Evolutionary conservation across 2,113 vertebrate genomes (phyloP).

Genomic region (Galemys pyrenaicus): DNA sequence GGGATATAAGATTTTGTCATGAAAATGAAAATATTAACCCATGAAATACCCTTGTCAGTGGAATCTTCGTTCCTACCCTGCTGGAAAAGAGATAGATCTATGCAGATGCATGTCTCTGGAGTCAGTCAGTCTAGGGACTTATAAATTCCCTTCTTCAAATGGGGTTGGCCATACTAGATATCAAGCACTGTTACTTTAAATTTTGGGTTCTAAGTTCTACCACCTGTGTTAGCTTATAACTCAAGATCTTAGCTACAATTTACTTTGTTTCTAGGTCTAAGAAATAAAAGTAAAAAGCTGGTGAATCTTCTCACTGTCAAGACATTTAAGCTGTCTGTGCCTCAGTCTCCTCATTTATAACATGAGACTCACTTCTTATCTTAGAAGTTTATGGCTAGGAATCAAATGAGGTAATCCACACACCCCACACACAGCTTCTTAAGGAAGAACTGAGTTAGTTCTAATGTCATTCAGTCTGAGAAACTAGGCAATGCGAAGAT

Average conservation of each 20-base stretch:
- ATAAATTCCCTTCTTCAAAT: not conserved
- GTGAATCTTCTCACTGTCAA: not conserved
- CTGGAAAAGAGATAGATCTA: not conserved
- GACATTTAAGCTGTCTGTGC: not conserved
- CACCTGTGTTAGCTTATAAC: not conserved
- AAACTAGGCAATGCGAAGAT: not conserved
- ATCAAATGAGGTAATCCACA: not conserved
- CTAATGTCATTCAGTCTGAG: not conserved
- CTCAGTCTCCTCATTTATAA: not conserved
- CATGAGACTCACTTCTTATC: not conserved
- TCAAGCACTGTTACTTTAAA: not conserved
- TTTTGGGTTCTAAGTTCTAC: not conserved
- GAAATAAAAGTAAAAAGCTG: not conserved
- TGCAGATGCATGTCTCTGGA: not conserved
- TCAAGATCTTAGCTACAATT: not conserved
- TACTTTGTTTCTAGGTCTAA: not conserved
- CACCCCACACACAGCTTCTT: not conserved
- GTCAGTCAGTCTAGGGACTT: not conserved
- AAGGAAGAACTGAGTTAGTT: not conserved
- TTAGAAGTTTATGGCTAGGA: not conserved
- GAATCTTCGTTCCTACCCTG: not conserved
- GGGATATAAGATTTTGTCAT: constrained; percentile 17
- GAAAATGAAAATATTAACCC: constrained; percentile 39
- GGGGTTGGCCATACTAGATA: not conserved
- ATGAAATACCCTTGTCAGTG: not conserved